Base-by-base conservation (phyloP, 1,140 invertebrate genomes). In the Solenopsis fugax region DNA sequence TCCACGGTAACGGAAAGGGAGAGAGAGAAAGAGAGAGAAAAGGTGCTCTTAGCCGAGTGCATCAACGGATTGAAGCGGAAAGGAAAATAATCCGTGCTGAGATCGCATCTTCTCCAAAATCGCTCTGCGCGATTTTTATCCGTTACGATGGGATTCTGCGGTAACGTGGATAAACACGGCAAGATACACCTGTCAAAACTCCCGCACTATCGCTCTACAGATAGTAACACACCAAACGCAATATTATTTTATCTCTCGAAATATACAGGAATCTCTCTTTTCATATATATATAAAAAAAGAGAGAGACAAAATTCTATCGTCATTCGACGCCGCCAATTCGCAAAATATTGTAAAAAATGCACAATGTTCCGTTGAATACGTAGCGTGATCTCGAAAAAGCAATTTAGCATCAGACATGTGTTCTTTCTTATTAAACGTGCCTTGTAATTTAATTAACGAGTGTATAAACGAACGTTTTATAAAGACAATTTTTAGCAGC, bases 161-260 rank as follows among this genome's bases (percentile, higher is more conserved):
- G 82, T 62, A 67, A 78, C 56, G 60, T 41, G 87, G 77, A 86
- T 90, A 89, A 92, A 92, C 80, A 91, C 80, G 85, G 21, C 75
- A 88, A 89, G 88, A 88, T 91, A 91, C 62, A 69, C 65, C 72
- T 41, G 85, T 77, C 85, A 86, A 90, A 84, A 75, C 54, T 60
- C 54, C 41, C 69, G n/a, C 9, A 54, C 62, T 80, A 37, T 41
- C 77, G 62, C 52, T 37, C n/a, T n/a, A 16, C 48, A 34, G 52
- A 62, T 48, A 62, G 24, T 71, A 48, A 60, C 45, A 29, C 24
- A 24, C 41, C n/a, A 84, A 60, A 24, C 56, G 9, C 24, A 84
- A 75, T 84, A 75, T 84, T 84, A 75, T 84, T 84, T 84, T 62
- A 84, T 84, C 69, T 45, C 24, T 60, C 41, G n/a, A 84, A 73